Conservation (phyloP, 2,113 vertebrate genomes). For the Protobothrops mucrosquamatus region DNA sequence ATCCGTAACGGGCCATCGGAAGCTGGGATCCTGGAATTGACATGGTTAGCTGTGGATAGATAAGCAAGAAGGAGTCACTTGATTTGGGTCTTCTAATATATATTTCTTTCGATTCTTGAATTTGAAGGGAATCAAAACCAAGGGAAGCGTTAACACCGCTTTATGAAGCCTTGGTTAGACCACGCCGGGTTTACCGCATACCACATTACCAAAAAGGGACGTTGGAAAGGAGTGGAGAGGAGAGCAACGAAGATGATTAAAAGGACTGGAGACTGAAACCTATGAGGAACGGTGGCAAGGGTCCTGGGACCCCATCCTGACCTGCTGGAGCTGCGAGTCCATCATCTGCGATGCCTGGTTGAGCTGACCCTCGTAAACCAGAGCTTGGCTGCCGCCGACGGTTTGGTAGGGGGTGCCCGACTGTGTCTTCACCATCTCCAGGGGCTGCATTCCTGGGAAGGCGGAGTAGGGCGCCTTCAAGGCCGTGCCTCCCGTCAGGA, state of each 20-base stretch:
- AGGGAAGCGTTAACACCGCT: no score
- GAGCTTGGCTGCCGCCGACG: conserved; percentile 88
- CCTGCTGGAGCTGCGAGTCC: conserved; percentile 98
- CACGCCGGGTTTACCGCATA: no score
- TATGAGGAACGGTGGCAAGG: no score
- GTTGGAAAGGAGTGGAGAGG: no score
- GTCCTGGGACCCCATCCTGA: conserved; percentile 52
- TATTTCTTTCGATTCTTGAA: neutral
- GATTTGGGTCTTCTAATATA: neutral
- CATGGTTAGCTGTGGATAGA: conserved; percentile 86
- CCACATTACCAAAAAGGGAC: no score
- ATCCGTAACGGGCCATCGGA: conserved; percentile 85
- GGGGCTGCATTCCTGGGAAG: conserved; percentile 93
- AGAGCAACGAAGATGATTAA: no score
- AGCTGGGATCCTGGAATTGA: conserved; percentile 94
- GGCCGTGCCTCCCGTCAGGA: conserved; percentile 88
- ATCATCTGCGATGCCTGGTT: conserved; percentile 93
- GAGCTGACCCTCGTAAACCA: conserved; percentile 91
- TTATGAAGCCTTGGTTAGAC: no score
- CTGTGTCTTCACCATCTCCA: conserved; percentile 94
- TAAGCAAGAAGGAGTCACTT: neutral
- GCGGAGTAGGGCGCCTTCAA: conserved; percentile 91
- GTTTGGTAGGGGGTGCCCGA: conserved; percentile 95
- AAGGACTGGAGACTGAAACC: no score
- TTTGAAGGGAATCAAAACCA: no score